These are phyloP conservation scores for Aphaenogaster rudis DNA, from an alignment of 1,140 invertebrate species.

Conservation along the genomic window DNA sequence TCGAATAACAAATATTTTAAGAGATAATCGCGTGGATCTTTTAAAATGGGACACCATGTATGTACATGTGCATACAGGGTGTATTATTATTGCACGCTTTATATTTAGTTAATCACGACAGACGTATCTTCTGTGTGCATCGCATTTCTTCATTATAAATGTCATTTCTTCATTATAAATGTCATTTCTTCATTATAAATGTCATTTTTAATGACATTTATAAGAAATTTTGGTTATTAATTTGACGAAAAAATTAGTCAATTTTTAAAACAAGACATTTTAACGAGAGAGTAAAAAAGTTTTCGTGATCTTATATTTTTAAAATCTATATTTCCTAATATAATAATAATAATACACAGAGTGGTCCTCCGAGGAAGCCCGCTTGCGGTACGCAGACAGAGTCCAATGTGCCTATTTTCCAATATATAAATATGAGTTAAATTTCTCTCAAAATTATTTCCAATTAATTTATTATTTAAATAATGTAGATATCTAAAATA, in stretches of 20 bases:
- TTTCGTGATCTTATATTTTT: background rate
- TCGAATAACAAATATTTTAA: no score
- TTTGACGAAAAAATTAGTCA: background rate
- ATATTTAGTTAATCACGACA: conserved; percentile 71
- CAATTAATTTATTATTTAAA: conserved; percentile 5
- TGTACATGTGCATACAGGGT: conserved; percentile 17
- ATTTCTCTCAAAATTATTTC: conserved; percentile 2
- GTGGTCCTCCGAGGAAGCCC: no score
- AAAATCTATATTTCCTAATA: background rate
- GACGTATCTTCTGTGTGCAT: conserved; percentile 43
- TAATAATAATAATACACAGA: no score
- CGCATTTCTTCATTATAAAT: background rate
- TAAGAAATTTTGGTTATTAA: conserved; percentile 27
- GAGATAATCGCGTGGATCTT: no score
- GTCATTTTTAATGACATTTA: conserved; percentile 46
- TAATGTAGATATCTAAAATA: background rate
- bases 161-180: no score
- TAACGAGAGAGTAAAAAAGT: background rate
- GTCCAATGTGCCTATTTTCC: background rate
- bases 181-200: no score
- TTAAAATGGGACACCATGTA: background rate
- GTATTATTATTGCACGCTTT: conserved; percentile 65
- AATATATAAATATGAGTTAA: conserved; percentile 6
- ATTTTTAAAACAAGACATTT: background rate
- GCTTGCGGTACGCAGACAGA: no score